Base-by-base conservation (phyloP, 30 jellyfish, hydroid and myxozoan genomes). In the Aurelia aurita complex sp. Pacific region DNA sequence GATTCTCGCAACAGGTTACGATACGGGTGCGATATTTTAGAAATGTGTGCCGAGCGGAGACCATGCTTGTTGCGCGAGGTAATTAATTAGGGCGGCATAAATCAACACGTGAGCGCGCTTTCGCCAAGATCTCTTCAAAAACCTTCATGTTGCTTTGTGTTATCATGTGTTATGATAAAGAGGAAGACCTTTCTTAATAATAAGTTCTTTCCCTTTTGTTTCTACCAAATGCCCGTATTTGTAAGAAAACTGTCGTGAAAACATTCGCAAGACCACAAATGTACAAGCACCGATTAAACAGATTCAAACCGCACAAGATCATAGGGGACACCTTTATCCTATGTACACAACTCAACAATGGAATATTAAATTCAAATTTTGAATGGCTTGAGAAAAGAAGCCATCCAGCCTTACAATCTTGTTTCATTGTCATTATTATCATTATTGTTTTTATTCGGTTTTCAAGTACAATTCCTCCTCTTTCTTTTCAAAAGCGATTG, bases 201-300 rank as follows among this genome's bases (percentile, higher is more conserved):
- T 55, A 70, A 54, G 46, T 64, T 75, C 53, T 65, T 35, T 51
- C 40, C 67, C 80, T 53, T 35, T 79, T 79, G 89, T 79, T 54
- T 64, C n/a, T 10, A 29, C 38, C 35, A 50, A 64, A 64, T 64
- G 42, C 72, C 80, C 80, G 59, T 64, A 50, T 71, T 46, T 57
- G 53, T 77, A 40, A 17, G 43, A 16, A 51, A 29, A 42, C 55
- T 79, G 54, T 43, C 36, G 63, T 60, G 93, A 73, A 71, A 74
- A 84, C 81, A 73, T 50, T 60, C 50, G 66, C 29, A 4, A 59
- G 12, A 73, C 87, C 87, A 74, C 93, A 73, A 78, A 64, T 52
- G 87, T 75, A 73, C 87, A 84, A 73, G 65, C 69, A 72, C 93
- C 90, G 90, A 81, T 69, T 81, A 69, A 81, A 81, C 55, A 43